Evolutionary conservation across 1,140 invertebrate species (phyloP).

Genomic region (Bombus soroeensis): DNA sequence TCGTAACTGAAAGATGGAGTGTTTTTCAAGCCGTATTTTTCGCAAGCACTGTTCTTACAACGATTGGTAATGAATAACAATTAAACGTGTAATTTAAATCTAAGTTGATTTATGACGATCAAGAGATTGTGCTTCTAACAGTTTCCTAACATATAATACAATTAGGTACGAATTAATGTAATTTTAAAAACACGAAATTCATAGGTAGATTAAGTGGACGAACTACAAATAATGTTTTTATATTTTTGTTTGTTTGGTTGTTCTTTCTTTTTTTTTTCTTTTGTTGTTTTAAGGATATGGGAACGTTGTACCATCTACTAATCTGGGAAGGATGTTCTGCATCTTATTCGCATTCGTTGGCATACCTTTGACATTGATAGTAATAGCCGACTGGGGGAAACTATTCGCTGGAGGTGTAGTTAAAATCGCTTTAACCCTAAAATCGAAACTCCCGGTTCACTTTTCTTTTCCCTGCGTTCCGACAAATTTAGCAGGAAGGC

Average conservation of each 20-base stretch:
- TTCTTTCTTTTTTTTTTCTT: slow-evolving; percentile 58
- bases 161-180: not conserved
- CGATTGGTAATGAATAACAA: slow-evolving; percentile 82
- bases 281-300: slow-evolving; percentile 90
- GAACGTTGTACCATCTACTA: slow-evolving; percentile 95
- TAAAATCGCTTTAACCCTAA: slow-evolving; percentile 60
- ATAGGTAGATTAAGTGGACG: not conserved
- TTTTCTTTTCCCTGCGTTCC: slow-evolving; percentile 65
- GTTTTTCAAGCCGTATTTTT: slow-evolving; percentile 92
- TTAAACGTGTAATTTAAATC: not conserved
- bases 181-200: not conserved
- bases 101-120: not conserved
- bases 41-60: slow-evolving; percentile 92
- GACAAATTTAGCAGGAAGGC: slow-evolving; percentile 65
- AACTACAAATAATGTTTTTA: not conserved
- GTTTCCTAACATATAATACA: not conserved
- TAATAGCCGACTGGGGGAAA: slow-evolving; percentile 95
- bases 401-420: slow-evolving; percentile 91
- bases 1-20: slow-evolving; percentile 87
- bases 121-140: not conserved
- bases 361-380: slow-evolving; percentile 95
- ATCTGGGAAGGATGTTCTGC: slow-evolving; percentile 93
- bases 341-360: slow-evolving; percentile 96
- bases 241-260: not conserved
- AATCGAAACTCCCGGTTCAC: slow-evolving; percentile 65